A percentile compares a stretch with the other conserved stretches of the same genome.
phyloP scores from a whole-genome alignment of 1,140 invertebrate genomes.

The Temnothorax nylanderi region DNA sequence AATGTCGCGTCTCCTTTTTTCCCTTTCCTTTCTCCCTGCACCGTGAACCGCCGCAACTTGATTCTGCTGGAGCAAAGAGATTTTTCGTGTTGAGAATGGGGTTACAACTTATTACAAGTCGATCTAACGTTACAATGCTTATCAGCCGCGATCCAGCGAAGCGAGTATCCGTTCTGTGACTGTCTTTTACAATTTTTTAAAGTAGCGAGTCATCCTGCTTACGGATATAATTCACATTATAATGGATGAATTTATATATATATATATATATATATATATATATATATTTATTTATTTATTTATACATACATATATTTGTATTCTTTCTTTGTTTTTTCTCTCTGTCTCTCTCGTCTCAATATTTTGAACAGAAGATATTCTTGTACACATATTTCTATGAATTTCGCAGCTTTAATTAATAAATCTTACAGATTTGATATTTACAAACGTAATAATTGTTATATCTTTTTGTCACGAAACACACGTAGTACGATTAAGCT shows the following conservation, averaged over 20 bases:
- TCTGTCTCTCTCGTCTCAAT: too few relatives aligned
- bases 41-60: conserved; percentile 39
- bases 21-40: too few relatives aligned
- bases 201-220: neutral
- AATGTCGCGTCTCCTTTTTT: conserved; percentile 70
- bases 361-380: too few relatives aligned
- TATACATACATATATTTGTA: too few relatives aligned
- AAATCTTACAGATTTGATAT: neutral
- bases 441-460: neutral
- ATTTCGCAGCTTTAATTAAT: neutral
- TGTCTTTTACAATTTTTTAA: conserved; percentile 2
- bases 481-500: neutral
- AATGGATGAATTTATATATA: neutral
- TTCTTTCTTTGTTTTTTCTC: too few relatives aligned
- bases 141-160: neutral
- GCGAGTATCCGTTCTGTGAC: conserved; percentile 10
- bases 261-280: too few relatives aligned
- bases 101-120: conserved; percentile 58
- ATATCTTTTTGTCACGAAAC: neutral
- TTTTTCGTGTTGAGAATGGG: conserved; percentile 53
- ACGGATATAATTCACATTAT: neutral
- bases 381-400: neutral
- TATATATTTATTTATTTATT: too few relatives aligned
- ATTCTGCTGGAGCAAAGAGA: conserved; percentile 44
- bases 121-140: conserved; percentile 27